These are phyloP conservation scores for Phycodurus eques DNA, from an alignment of 2,113 vertebrate species.

Conservation along the genomic window DNA sequence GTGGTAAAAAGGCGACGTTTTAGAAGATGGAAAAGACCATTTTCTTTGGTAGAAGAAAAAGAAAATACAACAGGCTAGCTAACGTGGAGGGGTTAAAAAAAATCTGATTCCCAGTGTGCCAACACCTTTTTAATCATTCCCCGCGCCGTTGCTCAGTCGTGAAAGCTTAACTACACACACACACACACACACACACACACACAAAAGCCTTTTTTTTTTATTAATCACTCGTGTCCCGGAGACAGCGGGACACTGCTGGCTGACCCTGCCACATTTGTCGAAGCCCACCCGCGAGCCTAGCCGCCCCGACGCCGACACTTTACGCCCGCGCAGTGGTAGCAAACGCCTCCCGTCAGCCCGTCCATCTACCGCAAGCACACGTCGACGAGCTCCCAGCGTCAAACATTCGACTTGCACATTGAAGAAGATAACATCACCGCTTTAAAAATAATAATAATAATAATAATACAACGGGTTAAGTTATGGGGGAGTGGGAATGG, in stretches of 20 bases:
- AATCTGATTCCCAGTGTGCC: slow-evolving; percentile 18
- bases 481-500: slow-evolving; percentile 29
- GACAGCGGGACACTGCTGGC: slow-evolving; percentile 43
- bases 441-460: not conserved
- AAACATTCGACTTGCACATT: slow-evolving; percentile 8
- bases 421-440: too few species aligned
- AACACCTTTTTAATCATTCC: not conserved
- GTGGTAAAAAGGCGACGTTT: not conserved
- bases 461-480: not conserved
- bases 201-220: not conserved
- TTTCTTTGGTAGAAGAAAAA: not conserved
- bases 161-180: not conserved
- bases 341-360: slow-evolving; percentile 49
- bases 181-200: not conserved
- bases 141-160: not conserved
- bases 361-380: slow-evolving; percentile 37
- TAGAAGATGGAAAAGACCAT: not conserved
- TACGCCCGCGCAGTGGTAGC: slow-evolving; percentile 55
- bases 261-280: slow-evolving; percentile 56
- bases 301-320: slow-evolving; percentile 65
- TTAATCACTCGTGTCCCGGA: slow-evolving; percentile 29
- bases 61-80: slow-evolving; percentile 40
- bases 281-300: slow-evolving; percentile 51
- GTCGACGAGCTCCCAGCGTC: not conserved
- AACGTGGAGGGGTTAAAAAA: slow-evolving; percentile 8